Evolutionary conservation across 2,797 vertebrate genomes (phyloP).

Genomic region (Okamejei kenojei): DNA sequence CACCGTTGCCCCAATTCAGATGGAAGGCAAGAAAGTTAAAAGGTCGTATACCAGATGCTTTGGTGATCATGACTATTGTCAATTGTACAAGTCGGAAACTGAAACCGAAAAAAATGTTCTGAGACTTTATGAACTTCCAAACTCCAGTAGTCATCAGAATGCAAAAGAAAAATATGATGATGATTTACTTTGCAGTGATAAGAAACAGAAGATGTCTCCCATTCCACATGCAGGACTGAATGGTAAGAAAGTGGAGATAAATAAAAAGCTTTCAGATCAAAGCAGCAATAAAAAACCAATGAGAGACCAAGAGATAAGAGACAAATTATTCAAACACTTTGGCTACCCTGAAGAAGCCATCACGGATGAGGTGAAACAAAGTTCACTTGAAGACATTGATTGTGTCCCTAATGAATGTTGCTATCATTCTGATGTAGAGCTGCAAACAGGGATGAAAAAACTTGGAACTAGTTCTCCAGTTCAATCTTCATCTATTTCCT

Average conservation of each 20-base stretch:
- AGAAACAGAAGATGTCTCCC: constrained; percentile 25
- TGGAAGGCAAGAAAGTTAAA: constrained; percentile 56
- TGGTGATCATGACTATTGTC: constrained; percentile 96
- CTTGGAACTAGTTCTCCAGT: neutral
- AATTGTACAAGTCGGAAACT: constrained; percentile 60
- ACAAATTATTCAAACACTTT: constrained; percentile 71
- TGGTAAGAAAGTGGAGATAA: neutral
- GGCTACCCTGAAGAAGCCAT: constrained; percentile 61
- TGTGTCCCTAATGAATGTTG: constrained; percentile 47
- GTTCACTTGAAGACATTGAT: constrained; percentile 62
- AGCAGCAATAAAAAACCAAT: constrained; percentile 51
- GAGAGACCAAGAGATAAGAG: constrained; percentile 69
- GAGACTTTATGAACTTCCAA: constrained; percentile 57
- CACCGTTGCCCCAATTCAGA: constrained; percentile 41
- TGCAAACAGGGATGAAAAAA: constrained; percentile 8
- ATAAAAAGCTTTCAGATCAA: constrained; percentile 29
- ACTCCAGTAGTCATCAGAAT: constrained; percentile 50
- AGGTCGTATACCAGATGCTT: constrained; percentile 67
- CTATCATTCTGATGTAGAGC: neutral
- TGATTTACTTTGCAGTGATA: neutral
- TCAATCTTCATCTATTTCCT: neutral
- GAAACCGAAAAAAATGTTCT: constrained; percentile 62
- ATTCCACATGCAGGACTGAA: neutral
- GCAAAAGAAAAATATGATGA: neutral
- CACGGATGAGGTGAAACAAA: constrained; percentile 59